Evolutionary conservation across 2,797 vertebrate species (phyloP).

Genomic region (Sardinella longiceps): DNA sequence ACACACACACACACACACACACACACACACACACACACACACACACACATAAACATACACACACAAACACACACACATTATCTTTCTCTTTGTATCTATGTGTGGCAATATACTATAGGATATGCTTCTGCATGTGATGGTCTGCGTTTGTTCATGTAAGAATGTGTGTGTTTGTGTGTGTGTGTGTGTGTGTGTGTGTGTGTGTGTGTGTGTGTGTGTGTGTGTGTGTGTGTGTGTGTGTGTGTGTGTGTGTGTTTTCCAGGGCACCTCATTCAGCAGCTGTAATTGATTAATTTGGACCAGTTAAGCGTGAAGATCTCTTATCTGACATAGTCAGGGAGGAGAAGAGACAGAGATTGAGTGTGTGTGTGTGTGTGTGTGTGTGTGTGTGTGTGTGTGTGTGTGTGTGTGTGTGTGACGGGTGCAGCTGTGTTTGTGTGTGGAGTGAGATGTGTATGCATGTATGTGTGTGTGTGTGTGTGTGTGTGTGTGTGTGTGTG

Average conservation of each 20-base stretch:
- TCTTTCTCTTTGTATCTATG: neutral
- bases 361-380: neutral
- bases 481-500: too few species aligned
- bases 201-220: conserved; percentile 37
- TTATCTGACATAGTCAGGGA: conserved; percentile 52
- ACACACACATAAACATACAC: too few species aligned
- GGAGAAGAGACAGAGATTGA: neutral
- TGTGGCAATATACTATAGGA: neutral
- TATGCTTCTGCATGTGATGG: too few species aligned
- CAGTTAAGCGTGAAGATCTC: conserved; percentile 59
- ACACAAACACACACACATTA: too few species aligned
- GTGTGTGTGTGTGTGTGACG: neutral
- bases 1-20: too few species aligned
- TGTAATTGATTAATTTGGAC: conserved; percentile 69
- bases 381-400: neutral
- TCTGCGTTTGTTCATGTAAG: too few species aligned
- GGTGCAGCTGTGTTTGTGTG: neutral
- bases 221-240: conserved; percentile 38
- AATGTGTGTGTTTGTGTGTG: neutral
- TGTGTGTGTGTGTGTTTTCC: neutral
- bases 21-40: too few species aligned
- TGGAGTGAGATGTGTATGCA: too few species aligned
- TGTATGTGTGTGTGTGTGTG: neutral
- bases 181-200: conserved; percentile 1
- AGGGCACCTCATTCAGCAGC: conserved; percentile 5